Conservation (phyloP, 2,888 invertebrate species). For the Rosalia funebris region DNA sequence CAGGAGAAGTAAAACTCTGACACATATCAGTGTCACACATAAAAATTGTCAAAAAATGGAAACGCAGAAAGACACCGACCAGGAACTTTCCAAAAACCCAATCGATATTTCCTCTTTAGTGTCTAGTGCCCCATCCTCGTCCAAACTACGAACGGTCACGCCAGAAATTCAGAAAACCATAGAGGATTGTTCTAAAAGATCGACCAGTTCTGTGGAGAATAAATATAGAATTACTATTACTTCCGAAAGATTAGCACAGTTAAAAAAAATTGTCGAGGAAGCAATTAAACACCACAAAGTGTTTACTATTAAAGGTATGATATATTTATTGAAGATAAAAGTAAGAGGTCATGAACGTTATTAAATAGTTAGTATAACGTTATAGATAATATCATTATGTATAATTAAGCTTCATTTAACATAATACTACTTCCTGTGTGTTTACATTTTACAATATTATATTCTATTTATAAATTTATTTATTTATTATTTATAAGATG, state of each 20-base stretch:
- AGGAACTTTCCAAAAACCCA: slow-evolving; percentile 16
- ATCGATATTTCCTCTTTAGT: slow-evolving; percentile 36
- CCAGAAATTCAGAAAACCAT: slow-evolving; percentile 49
- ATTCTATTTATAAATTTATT: too few relatives aligned
- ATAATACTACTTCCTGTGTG: too few relatives aligned
- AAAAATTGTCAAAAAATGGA: slow-evolving; percentile 44
- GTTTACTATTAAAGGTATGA: slow-evolving; percentile 70
- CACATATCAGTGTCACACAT: slow-evolving; percentile 44
- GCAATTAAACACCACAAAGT: slow-evolving; percentile 74
- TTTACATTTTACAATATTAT: too few relatives aligned
- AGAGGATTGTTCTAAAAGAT: slow-evolving; percentile 45
- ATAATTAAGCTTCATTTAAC: too few relatives aligned
- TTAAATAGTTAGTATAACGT: too few relatives aligned
- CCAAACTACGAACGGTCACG: slow-evolving; percentile 42
- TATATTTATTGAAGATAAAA: too few relatives aligned
- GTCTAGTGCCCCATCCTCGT: slow-evolving; percentile 44
- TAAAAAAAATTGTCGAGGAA: slow-evolving; percentile 73
- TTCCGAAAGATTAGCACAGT: slow-evolving; percentile 72
- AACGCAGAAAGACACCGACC: slow-evolving; percentile 25
- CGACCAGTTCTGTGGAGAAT: slow-evolving; percentile 51
- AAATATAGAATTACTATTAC: slow-evolving; percentile 68
- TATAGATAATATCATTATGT: too few relatives aligned
- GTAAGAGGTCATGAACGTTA: too few relatives aligned
- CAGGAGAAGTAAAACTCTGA: slow-evolving; percentile 41
- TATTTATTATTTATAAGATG: too few relatives aligned